These are phyloP conservation scores for Drosophila saltans DNA, from an alignment of 1,140 invertebrate species.

Conservation along the genomic window DNA sequence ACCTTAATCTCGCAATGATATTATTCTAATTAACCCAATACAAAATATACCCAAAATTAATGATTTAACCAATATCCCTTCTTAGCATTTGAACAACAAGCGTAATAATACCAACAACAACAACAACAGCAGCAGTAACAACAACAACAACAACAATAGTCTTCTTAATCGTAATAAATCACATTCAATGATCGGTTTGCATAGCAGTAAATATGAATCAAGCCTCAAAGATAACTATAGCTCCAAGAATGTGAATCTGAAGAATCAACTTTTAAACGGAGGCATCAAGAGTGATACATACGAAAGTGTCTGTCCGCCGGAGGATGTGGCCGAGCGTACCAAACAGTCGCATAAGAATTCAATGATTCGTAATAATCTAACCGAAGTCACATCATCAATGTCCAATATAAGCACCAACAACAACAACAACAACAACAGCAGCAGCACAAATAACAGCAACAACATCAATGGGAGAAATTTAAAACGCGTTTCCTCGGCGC, in stretches of 20 bases:
- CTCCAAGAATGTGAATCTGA: constrained; percentile 71
- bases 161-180: constrained; percentile 77
- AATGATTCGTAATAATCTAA: constrained; percentile 76
- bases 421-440: constrained; percentile 43
- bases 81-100: constrained; percentile 73
- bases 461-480: constrained; percentile 66
- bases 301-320: constrained; percentile 82
- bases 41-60: too few species aligned
- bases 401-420: constrained; percentile 30
- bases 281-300: constrained; percentile 83
- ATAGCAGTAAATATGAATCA: constrained; percentile 77
- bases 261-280: constrained; percentile 63
- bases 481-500: constrained; percentile 84
- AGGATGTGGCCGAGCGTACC: constrained; percentile 78
- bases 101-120: constrained; percentile 53
- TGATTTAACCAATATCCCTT: too few species aligned
- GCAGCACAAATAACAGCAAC: constrained; percentile 33
- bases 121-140: constrained; percentile 23
- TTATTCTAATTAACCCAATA: too few species aligned
- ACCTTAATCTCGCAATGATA: too few species aligned
- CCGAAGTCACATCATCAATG: constrained; percentile 40
- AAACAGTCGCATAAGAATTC: constrained; percentile 80
- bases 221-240: constrained; percentile 69
- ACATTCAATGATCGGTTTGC: constrained; percentile 74
- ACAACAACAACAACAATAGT: constrained; percentile 56